phyloP scores from a whole-genome alignment of 2,113 vertebrate genomes.

The Ovibos moschatus region DNA sequence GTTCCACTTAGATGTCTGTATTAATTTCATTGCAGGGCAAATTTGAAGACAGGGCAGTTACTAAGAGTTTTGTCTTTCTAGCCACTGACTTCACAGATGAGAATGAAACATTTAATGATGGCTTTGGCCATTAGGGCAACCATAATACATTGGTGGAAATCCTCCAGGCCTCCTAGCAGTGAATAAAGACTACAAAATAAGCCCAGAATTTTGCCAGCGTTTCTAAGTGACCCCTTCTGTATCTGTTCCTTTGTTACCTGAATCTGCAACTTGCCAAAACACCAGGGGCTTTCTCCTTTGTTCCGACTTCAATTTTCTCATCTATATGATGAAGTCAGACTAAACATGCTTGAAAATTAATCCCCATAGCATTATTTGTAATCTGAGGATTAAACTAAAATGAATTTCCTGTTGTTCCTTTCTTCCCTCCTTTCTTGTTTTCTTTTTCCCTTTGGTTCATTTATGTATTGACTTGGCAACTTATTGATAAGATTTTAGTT shows the following conservation, averaged over 20 bases:
- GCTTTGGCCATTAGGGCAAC: background rate
- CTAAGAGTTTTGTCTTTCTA: background rate
- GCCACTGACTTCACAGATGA: background rate
- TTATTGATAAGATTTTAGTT: background rate
- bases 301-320: background rate
- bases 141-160: background rate
- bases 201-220: background rate
- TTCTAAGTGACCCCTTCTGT: background rate
- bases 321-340: background rate
- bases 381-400: background rate
- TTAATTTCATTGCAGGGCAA: background rate
- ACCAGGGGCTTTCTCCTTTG: background rate
- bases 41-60: background rate
- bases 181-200: background rate
- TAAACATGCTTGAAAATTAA: background rate
- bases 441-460: background rate
- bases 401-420: background rate
- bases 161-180: background rate
- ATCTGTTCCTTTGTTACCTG: background rate
- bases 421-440: rapidly evolving
- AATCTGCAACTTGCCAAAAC: background rate
- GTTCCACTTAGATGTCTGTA: background rate
- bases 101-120: background rate
- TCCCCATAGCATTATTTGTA: background rate
- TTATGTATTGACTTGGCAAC: background rate